These are phyloP conservation scores for Brachionus sp. DNA, from an alignment of 1,140 invertebrate species.

Conservation along the genomic window DNA sequence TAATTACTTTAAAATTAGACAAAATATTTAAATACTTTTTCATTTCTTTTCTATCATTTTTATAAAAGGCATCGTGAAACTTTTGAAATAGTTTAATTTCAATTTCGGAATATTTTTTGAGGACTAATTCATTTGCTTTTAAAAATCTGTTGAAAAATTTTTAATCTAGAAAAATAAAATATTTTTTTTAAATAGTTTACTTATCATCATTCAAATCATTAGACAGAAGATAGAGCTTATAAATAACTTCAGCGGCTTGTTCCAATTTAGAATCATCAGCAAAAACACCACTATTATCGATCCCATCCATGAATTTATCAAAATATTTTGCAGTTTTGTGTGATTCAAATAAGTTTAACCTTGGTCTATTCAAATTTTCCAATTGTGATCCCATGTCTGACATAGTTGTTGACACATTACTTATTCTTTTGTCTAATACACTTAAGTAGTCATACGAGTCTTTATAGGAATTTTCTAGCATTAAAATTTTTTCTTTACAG, in stretches of 20 bases:
- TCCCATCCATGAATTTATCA: conserved; percentile 42
- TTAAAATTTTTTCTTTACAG: not conserved
- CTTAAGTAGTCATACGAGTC: conserved; percentile 14
- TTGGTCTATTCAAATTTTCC: conserved; percentile 32
- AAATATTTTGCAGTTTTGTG: conserved; percentile 42
- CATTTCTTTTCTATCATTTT: conserved; percentile 45
- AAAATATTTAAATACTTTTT: conserved; percentile 42
- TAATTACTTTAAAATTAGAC: conserved; percentile 43
- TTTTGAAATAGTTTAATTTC: conserved; percentile 15
- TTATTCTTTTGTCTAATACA: conserved; percentile 14
- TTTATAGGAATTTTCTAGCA: conserved; percentile 27
- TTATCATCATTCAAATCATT: conserved; percentile 29
- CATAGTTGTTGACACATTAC: conserved; percentile 28
- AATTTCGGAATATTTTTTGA: conserved; percentile 14
- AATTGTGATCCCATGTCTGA: conserved; percentile 38
- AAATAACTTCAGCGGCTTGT: conserved; percentile 96
- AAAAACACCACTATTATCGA: conserved; percentile 40
- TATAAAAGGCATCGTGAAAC: conserved; percentile 21
- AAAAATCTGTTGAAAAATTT: not conserved
- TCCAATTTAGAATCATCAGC: conserved; percentile 66
- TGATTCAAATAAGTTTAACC: conserved; percentile 18
- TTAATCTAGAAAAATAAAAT: not conserved
- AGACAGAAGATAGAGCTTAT: conserved; percentile 73
- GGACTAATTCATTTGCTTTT: not conserved
- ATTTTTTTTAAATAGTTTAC: not conserved